Conservation (phyloP, 1,140 invertebrate genomes). For the Drosophila kikkawai region DNA sequence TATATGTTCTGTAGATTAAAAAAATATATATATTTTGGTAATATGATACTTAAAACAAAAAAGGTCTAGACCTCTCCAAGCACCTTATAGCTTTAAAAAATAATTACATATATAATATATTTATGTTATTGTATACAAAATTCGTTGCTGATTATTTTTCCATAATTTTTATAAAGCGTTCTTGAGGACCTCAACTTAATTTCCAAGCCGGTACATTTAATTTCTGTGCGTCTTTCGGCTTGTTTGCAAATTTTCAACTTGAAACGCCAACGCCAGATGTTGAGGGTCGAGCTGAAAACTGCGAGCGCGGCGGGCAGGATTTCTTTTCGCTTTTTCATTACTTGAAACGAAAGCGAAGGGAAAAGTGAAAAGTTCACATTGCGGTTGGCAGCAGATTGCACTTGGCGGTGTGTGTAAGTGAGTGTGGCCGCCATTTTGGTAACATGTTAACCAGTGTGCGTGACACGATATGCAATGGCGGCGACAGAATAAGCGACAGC, state of each 20-base stretch:
- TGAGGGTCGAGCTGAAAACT: constrained; percentile 38
- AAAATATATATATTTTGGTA: not conserved
- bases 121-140: not conserved
- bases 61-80: not conserved
- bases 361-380: constrained; percentile 57
- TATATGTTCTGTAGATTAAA: not conserved
- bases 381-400: constrained; percentile 69
- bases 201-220: constrained; percentile 43
- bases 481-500: constrained; percentile 32
- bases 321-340: constrained; percentile 47
- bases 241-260: constrained; percentile 80
- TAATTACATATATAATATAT: not conserved
- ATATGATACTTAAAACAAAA: not conserved
- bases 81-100: too few species aligned
- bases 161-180: constrained; percentile 11
- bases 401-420: constrained; percentile 20
- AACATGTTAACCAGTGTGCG: constrained; percentile 63
- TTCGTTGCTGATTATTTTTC: not conserved
- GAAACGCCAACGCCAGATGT: constrained; percentile 65
- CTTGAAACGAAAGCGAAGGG: constrained; percentile 33
- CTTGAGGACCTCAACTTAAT: constrained; percentile 19
- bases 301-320: constrained; percentile 49
- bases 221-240: constrained; percentile 53
- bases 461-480: constrained; percentile 61
- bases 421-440: constrained; percentile 54